Evolutionary conservation across 2,113 vertebrate species (phyloP), one percentile per base, ranked within the genome.

Genomic region (Nothoprocta perdicaria): DNA sequence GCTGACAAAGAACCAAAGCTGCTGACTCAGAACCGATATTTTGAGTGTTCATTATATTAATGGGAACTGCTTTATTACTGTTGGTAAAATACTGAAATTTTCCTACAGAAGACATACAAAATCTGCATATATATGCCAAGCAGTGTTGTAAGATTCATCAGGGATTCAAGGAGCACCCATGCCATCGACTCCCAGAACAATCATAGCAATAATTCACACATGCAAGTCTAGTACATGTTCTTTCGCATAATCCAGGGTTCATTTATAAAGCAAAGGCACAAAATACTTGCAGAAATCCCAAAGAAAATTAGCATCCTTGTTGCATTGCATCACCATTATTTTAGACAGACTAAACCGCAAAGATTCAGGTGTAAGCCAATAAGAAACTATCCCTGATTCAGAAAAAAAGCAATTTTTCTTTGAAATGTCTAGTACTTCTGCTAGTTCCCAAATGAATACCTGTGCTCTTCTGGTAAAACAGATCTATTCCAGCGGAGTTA

Each of bases 311-410:
- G 26, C 40, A n/a, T 2, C 40, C 58, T 0, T 8, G 15, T 7
- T 0, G 3, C 71, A 14, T 19, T 16, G 55, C 33, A 3, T 15
- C 19, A 6, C 38, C 18, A 33, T 40, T 46, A 33, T 12, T 2
- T 22, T 6, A 40, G 50, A 10, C 15, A 21, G 23, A 38, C 74
- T 24, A 8, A 18, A 9, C 24, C 5, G 9, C 46, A 11, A 10
- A 1, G 27, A 16, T 35, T 14, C 19, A 8, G 46, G 33, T 18
- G 8, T 5, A 35, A 58, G 71, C 33, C 76, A 62, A 6, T 27
- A 12, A 55, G 62, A 14, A 46, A 53, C 50, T 18, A 53, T 10
- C 67, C 26, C 2, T 3, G 17, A 63, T 10, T 65, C 23, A 38
- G 50, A 8, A 19, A 24, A 43, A 50, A 50, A 50, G 24, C 12